Base-by-base conservation (phyloP, 2,888 invertebrate genomes). In the Galeopsomyia nigrocyanea region DNA sequence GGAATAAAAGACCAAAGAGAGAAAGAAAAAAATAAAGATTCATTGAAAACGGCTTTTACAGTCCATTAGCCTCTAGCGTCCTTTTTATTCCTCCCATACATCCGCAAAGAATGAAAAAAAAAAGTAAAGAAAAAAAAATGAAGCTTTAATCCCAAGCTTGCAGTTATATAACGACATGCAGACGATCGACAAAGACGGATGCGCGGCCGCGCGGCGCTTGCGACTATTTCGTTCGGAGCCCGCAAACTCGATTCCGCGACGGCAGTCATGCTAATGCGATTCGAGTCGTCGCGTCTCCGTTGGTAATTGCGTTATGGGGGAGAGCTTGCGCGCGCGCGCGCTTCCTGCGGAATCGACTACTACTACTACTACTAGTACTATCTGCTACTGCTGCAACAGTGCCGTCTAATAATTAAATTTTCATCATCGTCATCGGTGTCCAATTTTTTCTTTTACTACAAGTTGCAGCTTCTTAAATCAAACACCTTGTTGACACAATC, bases 271-370 rank as follows among this genome's bases (percentile, higher is more conserved):
- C 75, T 79, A 82, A 83, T 81, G 79, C 80, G 81, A 84, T 83
- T 84, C 81, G 79, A 81, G 80, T 78, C 78, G 56, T 62, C 75
- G 58, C 39, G 7, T 39, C 19, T 50, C 13, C 6, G 77, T 68
- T 76, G 78, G 81, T 83, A 85, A 85, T 84, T 80, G 79, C 77
- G 78, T 84, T 83, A 82, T 78, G 73, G 39, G 39, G 10, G 39
- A 7, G 5, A 26, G 26, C 26, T 26, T 26, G 26, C 3, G 76
- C 77, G 78, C 78, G 76, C 79, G 79, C 78, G 77, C 77, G 39
- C 39, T 39, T 39, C 39, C 39, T 10, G 13, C 77, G 79, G 79
- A 80, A 80, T 77, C 77, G 67, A 78, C 71, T 67, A 67, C 58
- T 71, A 19, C 46, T 55, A 57, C 47, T 56, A 31, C 31, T 31